These are phyloP conservation scores for Meghimatium bilineatum DNA, from an alignment of 2,888 invertebrate genomes.

Conservation along the genomic window DNA sequence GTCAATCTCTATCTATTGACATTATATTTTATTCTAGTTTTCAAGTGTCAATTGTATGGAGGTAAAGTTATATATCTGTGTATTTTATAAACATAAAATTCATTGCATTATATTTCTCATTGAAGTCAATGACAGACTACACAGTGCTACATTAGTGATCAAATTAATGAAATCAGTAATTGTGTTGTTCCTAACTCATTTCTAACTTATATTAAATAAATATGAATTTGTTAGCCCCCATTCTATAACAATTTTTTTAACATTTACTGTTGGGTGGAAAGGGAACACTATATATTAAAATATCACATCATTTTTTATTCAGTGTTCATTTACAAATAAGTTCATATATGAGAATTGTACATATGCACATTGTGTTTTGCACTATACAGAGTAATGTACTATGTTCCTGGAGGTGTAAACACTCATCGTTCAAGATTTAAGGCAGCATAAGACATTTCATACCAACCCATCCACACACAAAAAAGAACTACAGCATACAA, in stretches of 20 bases:
- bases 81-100: neutral
- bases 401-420: constrained; percentile 10
- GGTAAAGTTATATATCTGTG: neutral
- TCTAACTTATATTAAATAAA: neutral
- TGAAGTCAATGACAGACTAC: neutral
- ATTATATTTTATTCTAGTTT: neutral
- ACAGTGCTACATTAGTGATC: neutral
- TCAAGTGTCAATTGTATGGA: neutral
- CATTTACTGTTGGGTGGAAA: neutral
- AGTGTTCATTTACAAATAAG: neutral
- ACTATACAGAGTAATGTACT: neutral
- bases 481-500: neutral
- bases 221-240: neutral
- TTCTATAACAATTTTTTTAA: neutral
- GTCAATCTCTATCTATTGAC: neutral
- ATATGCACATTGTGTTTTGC: neutral
- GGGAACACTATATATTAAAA: neutral
- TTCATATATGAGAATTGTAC: neutral
- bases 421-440: constrained; percentile 15
- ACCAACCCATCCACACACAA: neutral
- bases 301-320: neutral
- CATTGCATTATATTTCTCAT: neutral
- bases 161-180: neutral
- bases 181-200: neutral
- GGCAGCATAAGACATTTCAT: constrained; percentile 23